phyloP scores from a whole-genome alignment of 2,888 invertebrate species.

The Sympetrum striolatum region DNA sequence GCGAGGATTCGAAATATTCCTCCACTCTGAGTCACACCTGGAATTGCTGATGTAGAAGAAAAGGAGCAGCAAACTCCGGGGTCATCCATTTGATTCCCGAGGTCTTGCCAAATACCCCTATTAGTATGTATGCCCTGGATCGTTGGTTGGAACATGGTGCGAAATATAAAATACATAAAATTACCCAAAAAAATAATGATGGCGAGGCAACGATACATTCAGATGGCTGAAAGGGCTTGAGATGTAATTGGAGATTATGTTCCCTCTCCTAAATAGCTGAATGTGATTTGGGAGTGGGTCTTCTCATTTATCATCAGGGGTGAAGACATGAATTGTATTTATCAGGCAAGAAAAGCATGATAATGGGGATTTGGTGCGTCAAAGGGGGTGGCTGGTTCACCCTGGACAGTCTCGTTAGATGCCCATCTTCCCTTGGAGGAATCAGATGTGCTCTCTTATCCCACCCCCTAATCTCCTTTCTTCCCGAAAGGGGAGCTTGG shows the following conservation, averaged over 20 bases:
- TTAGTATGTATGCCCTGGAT: not conserved
- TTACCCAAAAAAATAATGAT: not conserved
- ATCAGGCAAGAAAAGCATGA: not conserved
- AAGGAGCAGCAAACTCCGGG: not conserved
- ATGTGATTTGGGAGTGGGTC: not conserved
- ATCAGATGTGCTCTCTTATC: not conserved
- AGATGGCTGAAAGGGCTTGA: not conserved
- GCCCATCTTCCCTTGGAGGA: not conserved
- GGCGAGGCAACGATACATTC: not conserved
- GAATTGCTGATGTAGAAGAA: not conserved
- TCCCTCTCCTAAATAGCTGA: not conserved
- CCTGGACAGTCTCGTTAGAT: conserved; percentile 7
- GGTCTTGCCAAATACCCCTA: conserved; percentile 16
- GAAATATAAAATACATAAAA: not conserved
- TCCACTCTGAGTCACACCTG: conserved; percentile 16
- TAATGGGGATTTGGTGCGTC: not conserved
- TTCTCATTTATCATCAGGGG: not conserved
- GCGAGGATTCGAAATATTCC: not conserved
- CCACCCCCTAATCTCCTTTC: not conserved
- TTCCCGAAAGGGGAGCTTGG: not conserved
- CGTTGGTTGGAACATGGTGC: not conserved
- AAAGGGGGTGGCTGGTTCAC: conserved; percentile 34
- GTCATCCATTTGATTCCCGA: not conserved
- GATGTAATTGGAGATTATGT: not conserved
- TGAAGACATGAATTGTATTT: not conserved